Conservation (phyloP, 2,797 vertebrate species). For the Melanotaenia boesemani region DNA sequence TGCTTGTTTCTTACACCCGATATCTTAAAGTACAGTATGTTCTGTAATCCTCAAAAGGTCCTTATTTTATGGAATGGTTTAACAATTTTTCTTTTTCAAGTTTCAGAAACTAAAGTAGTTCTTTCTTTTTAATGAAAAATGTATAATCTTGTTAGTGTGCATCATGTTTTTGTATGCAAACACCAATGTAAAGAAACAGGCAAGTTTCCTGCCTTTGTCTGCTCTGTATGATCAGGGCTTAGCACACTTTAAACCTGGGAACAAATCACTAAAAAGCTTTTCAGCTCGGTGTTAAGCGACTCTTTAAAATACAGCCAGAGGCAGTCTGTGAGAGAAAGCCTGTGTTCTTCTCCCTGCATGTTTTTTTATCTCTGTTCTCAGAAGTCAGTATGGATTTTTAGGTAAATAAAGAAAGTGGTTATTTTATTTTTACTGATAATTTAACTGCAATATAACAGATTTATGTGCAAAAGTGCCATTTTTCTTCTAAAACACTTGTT, state of each 20-base stretch:
- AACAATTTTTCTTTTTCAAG: no score
- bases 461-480: slow-evolving; percentile 16
- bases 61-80: no score
- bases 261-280: slow-evolving; percentile 5
- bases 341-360: slow-evolving; percentile 8
- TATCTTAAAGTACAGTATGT: no score
- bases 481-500: slow-evolving; percentile 51
- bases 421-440: slow-evolving; percentile 18
- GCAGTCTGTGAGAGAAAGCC: slow-evolving; percentile 8
- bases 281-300: slow-evolving; percentile 15
- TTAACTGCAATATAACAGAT: slow-evolving; percentile 19
- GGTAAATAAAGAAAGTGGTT: neutral
- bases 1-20: no score
- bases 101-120: no score
- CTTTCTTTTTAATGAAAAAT: neutral
- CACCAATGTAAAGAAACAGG: neutral
- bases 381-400: slow-evolving; percentile 9
- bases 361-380: slow-evolving; percentile 29
- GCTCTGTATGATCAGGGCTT: neutral
- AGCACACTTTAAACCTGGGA: slow-evolving; percentile 3
- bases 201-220: slow-evolving; percentile 1
- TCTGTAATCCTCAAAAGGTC: no score
- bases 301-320: slow-evolving; percentile 22
- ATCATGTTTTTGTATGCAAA: neutral
- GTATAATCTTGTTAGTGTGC: neutral